phyloP scores from a whole-genome alignment of 2,888 invertebrate species.

The Eupithecia subumbrata region DNA sequence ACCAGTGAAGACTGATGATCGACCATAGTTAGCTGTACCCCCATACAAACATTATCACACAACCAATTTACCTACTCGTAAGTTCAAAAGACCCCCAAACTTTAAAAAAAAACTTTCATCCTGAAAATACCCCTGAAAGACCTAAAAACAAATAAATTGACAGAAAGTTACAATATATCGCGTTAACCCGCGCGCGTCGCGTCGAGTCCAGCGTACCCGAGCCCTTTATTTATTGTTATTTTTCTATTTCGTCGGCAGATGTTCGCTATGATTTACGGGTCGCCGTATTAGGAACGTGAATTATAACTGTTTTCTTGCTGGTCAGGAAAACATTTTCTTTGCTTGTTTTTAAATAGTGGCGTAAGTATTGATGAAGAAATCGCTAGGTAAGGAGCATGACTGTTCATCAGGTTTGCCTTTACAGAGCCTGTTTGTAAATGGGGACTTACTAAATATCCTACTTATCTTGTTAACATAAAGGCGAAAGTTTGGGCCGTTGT shows the following conservation, averaged over 20 bases:
- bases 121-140: conserved; percentile 8
- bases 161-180: conserved; percentile 54
- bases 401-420: background rate
- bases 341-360: conserved; percentile 30
- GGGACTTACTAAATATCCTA: background rate
- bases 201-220: conserved; percentile 31
- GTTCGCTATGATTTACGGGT: conserved; percentile 80
- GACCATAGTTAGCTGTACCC: background rate
- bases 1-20: background rate
- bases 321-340: conserved; percentile 54
- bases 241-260: conserved; percentile 84
- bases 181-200: conserved; percentile 54
- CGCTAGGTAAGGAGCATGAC: background rate
- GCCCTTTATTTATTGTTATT: conserved; percentile 81
- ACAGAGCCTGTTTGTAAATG: background rate
- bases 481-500: too few species aligned
- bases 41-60: background rate
- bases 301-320: conserved; percentile 64
- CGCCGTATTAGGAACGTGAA: conserved; percentile 77
- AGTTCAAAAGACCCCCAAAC: background rate
- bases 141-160: conserved; percentile 34
- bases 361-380: background rate
- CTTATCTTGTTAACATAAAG: too few species aligned
- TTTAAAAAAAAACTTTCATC: background rate
- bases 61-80: background rate